Base-by-base conservation (phyloP, 2,888 invertebrate species). In the Coecobrya sp. region DNA sequence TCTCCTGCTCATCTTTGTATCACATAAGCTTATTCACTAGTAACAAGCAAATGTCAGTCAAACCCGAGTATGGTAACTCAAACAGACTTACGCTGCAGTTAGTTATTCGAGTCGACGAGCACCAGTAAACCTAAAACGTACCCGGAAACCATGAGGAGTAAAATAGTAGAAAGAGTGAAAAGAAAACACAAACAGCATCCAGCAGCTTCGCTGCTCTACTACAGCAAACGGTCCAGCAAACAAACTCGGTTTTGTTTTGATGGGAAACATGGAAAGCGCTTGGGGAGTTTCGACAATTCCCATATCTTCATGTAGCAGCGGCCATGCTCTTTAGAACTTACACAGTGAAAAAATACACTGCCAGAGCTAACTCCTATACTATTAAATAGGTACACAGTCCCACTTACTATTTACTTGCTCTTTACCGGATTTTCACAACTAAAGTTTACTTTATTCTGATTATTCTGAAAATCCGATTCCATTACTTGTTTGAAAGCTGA, bases 251-350 rank as follows among this genome's bases (percentile, higher is more conserved):
- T 76, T 91, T 91, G 86, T 91, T 91, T 91, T 91, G 86, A 91
- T 91, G 68, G 86, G 81, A 86, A 91, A 86, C 59, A 68, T n/a
- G 86, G 68, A 91, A 91, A 91, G 86, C 86, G 91, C 91, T 91
- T 59, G 86, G 91, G 91, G 91, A 91, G 22, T 86, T 86, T 86
- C 76, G 27, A 55, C 91, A 91, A 91, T 91, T 91, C 86, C 91
- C 86, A 86, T 68, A 86, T 86, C 90, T 86, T 70, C 59, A 76
- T 76, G 49, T 76, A 22, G 22, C 62, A 62, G 62, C 62, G 62
- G n/a, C 62, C 62, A 62, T 62, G 62, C 62, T 62, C 62, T 22
- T 45, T 76, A 11, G n/a, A 45, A 22, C 10, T 19, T 68, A 59
- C 65, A 62, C 5, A 42, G 10, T 10, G 30, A 1, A 68, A 68